Evolutionary conservation across 2,888 invertebrate species (phyloP).

Genomic region (Deladenus siricidicola): DNA sequence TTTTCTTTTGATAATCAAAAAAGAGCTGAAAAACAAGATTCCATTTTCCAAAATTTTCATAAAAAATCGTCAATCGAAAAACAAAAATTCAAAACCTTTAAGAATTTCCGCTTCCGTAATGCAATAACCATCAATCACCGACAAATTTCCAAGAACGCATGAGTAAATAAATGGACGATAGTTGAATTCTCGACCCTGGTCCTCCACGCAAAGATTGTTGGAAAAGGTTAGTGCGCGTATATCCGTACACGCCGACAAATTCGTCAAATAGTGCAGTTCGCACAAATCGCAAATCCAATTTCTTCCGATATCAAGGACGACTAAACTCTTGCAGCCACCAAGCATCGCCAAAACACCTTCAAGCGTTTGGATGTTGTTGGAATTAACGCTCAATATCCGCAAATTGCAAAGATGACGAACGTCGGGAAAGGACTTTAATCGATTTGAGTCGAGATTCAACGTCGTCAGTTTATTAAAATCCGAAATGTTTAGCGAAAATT

Average conservation of each 20-base stretch:
- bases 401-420: slow-evolving; percentile 4
- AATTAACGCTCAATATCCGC: slow-evolving; percentile 7
- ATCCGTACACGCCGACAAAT: slow-evolving; percentile 9
- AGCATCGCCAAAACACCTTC: slow-evolving; percentile 1
- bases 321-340: background rate
- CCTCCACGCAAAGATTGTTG: slow-evolving; percentile 8
- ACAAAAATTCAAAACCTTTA: too few relatives aligned
- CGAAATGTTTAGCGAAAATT: slow-evolving; percentile 6
- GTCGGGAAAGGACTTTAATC: slow-evolving; percentile 15
- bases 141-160: slow-evolving; percentile 11
- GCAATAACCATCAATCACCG: slow-evolving; percentile 10
- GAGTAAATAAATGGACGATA: slow-evolving; percentile 21
- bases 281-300: slow-evolving; percentile 15
- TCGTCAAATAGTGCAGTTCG: slow-evolving; percentile 14
- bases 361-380: slow-evolving; percentile 14
- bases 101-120: slow-evolving; percentile 14
- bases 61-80: too few relatives aligned
- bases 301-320: slow-evolving; percentile 15
- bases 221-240: slow-evolving; percentile 6
- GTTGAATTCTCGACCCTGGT: background rate
- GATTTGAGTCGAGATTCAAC: slow-evolving; percentile 14
- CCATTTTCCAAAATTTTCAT: too few relatives aligned
- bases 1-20: too few relatives aligned
- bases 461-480: background rate
- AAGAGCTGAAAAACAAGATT: too few relatives aligned